These are phyloP conservation scores for Ryuthela nishihirai DNA, from an alignment of 2,888 invertebrate genomes.

Conservation along the genomic window DNA sequence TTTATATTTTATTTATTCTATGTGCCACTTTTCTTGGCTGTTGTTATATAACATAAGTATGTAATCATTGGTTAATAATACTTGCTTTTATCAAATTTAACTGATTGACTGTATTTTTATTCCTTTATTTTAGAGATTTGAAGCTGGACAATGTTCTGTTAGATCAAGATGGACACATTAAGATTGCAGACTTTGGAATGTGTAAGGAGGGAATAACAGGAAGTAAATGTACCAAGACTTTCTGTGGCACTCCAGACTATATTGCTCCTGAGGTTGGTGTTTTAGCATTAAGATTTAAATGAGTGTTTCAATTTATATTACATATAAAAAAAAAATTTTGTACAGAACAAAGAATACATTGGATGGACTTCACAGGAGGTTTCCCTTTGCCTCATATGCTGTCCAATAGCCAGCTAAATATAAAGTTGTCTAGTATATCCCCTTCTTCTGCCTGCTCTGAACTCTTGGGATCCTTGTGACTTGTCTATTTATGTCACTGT, in stretches of 20 bases:
- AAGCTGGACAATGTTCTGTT: constrained; percentile 97
- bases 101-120: background rate
- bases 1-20: no score
- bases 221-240: constrained; percentile 84
- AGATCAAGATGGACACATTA: constrained; percentile 98
- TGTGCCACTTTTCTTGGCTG: no score
- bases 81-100: no score
- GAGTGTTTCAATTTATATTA: background rate
- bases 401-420: no score
- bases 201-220: constrained; percentile 92
- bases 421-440: no score
- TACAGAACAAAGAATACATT: no score
- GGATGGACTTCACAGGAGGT: background rate
- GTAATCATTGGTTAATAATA: no score
- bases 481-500: no score
- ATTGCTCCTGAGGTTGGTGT: constrained; percentile 94
- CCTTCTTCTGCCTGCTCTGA: no score
- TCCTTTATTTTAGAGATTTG: constrained; percentile 64
- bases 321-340: background rate
- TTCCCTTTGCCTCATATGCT: background rate
- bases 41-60: no score
- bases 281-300: background rate
- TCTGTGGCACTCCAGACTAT: constrained; percentile 98
- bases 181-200: constrained; percentile 99
- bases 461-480: no score